Evolutionary conservation across 1,140 invertebrate species (phyloP).

Genomic region (Ceratoteleas bidentatus): DNA sequence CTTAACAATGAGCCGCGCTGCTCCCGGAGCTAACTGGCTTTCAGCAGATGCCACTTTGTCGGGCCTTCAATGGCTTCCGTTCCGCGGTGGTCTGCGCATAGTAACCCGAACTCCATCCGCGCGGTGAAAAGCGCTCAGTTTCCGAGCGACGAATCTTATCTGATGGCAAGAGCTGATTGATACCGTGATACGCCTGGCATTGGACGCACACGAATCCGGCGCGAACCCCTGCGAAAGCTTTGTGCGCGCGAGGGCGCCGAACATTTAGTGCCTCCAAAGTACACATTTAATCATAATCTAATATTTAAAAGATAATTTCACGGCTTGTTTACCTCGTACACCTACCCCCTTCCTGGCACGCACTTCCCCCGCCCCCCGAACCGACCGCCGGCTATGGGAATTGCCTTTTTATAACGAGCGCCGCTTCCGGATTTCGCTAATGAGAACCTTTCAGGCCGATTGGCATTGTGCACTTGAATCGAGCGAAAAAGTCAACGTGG

Average conservation of each 20-base stretch:
- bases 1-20: too few relatives aligned
- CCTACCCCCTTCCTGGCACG: conserved; percentile 59
- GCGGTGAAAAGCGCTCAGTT: conserved; percentile 75
- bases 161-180: conserved; percentile 79
- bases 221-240: conserved; percentile 72
- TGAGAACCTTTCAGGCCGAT: neutral
- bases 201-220: conserved; percentile 62
- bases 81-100: conserved; percentile 36
- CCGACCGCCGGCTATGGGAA: conserved; percentile 47
- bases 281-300: conserved; percentile 82
- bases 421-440: conserved; percentile 34
- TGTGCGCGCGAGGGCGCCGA: conserved; percentile 71
- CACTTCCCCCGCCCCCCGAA: conserved; percentile 18
- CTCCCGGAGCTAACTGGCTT: neutral
- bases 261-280: conserved; percentile 78
- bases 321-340: conserved; percentile 79
- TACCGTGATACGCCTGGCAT: conserved; percentile 71
- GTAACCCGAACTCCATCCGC: conserved; percentile 58
- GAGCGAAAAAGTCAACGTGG: too few relatives aligned
- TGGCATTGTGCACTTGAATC: too few relatives aligned
- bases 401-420: conserved; percentile 55
- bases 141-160: conserved; percentile 78
- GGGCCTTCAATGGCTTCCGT: conserved; percentile 26
- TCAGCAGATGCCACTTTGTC: conserved; percentile 35
- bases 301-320: conserved; percentile 83